A percentile compares a stretch with the other conserved stretches of the same genome.
Conservation (phyloP, 2,888 invertebrate species). For the Eugnorisma glareosa region DNA sequence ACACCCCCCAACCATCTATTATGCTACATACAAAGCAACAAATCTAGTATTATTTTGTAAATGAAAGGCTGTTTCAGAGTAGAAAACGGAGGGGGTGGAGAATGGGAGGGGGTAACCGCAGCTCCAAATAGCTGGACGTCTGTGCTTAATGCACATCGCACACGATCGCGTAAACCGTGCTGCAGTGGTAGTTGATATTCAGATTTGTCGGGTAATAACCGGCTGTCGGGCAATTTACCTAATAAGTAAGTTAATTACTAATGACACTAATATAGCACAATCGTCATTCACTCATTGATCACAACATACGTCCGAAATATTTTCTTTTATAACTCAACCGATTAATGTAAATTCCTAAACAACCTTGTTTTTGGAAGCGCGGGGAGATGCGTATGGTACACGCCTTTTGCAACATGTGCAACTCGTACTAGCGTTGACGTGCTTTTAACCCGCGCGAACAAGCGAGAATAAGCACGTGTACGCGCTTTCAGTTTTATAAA, state of each 20-base stretch:
- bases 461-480: too few relatives aligned
- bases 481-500: too few relatives aligned
- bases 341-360: background rate
- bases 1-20: background rate
- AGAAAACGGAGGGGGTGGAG: background rate
- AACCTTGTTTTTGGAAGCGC: background rate
- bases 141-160: constrained; percentile 32
- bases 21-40: constrained; percentile 2
- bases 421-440: background rate
- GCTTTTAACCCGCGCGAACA: too few relatives aligned
- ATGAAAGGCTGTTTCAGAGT: background rate
- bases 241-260: background rate
- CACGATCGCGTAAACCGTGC: constrained; percentile 10
- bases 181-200: background rate
- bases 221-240: background rate
- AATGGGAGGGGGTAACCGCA: constrained; percentile 10
- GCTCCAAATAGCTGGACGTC: constrained; percentile 31
- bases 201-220: background rate
- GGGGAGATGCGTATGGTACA: background rate
- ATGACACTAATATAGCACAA: too few relatives aligned
- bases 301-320: background rate
- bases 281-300: background rate
- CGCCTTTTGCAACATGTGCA: background rate
- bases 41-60: constrained; percentile 27
- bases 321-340: background rate